These are phyloP conservation scores for Lasioglossum vierecki DNA, from an alignment of 2,888 invertebrate species.

Conservation along the genomic window DNA sequence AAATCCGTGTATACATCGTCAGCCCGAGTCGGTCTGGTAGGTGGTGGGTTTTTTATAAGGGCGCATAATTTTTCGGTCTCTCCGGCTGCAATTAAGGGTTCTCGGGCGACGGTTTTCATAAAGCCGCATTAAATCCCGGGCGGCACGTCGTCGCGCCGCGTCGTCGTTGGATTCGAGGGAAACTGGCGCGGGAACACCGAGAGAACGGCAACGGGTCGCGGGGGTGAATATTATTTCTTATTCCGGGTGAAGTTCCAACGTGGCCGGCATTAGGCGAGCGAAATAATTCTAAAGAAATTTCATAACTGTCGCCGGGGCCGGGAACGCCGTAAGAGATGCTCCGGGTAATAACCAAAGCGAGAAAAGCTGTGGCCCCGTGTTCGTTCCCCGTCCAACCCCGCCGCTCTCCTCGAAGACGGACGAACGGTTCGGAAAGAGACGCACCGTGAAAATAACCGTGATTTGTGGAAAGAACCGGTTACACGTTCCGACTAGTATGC, in stretches of 20 bases:
- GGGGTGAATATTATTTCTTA: constrained; percentile 79
- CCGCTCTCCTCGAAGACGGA: constrained; percentile 22
- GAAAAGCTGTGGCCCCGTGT: constrained; percentile 52
- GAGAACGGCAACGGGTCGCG: constrained; percentile 45
- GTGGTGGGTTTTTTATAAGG: constrained; percentile 57
- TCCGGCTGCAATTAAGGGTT: constrained; percentile 80
- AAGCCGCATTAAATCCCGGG: constrained; percentile 81
- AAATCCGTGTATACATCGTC: constrained; percentile 29
- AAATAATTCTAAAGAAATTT: constrained; percentile 83
- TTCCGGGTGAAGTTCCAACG: constrained; percentile 70
- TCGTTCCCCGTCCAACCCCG: constrained; percentile 50
- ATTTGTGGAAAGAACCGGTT: constrained; percentile 63
- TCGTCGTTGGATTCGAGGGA: not conserved
- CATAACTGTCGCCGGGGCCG: constrained; percentile 80
- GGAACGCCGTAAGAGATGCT: constrained; percentile 69
- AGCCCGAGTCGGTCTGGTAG: not conserved
- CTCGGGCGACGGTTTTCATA: constrained; percentile 80
- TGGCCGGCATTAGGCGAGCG: constrained; percentile 74
- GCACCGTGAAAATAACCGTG: constrained; percentile 49
- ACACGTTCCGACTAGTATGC: constrained; percentile 29
- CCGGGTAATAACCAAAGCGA: constrained; percentile 73
- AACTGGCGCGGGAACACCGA: constrained; percentile 24
- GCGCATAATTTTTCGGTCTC: constrained; percentile 73
- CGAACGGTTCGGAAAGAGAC: constrained; percentile 40
- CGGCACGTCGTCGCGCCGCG: constrained; percentile 46